phyloP scores from a whole-genome alignment of 2,888 invertebrate genomes.

The Catocala fraxini region DNA sequence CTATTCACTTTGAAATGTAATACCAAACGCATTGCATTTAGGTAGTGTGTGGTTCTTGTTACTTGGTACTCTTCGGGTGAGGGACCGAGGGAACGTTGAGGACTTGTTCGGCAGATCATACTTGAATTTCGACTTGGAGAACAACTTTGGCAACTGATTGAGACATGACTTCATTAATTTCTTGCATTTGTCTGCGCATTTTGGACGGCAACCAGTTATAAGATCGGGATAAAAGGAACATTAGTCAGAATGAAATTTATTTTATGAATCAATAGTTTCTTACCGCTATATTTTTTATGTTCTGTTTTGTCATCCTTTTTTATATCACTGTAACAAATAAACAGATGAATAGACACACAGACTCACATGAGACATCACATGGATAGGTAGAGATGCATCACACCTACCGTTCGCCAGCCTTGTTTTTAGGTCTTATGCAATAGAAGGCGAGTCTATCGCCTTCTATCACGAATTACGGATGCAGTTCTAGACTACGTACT shows the following conservation, averaged over 20 bases:
- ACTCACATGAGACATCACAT: too few relatives aligned
- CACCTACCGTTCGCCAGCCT: too few relatives aligned
- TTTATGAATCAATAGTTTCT: slow-evolving; percentile 40
- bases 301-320: slow-evolving; percentile 75
- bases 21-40: slow-evolving; percentile 78
- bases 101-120: slow-evolving; percentile 73
- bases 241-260: slow-evolving; percentile 24
- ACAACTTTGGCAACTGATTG: slow-evolving; percentile 78
- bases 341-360: not conserved
- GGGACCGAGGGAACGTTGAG: slow-evolving; percentile 77
- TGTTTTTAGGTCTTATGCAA: too few relatives aligned
- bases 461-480: too few relatives aligned
- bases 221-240: slow-evolving; percentile 28
- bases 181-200: slow-evolving; percentile 79
- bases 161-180: slow-evolving; percentile 79
- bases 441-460: too few relatives aligned
- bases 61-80: slow-evolving; percentile 67
- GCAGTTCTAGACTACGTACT: too few relatives aligned
- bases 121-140: slow-evolving; percentile 77
- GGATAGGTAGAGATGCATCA: too few relatives aligned
- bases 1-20: slow-evolving; percentile 46
- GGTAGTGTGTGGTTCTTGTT: slow-evolving; percentile 83
- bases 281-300: slow-evolving; percentile 75
- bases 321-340: slow-evolving; percentile 67
- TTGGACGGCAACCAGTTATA: slow-evolving; percentile 35